These are phyloP conservation scores for Amblyornis subalaris DNA, from an alignment of 2,113 vertebrate species.

Conservation along the genomic window DNA sequence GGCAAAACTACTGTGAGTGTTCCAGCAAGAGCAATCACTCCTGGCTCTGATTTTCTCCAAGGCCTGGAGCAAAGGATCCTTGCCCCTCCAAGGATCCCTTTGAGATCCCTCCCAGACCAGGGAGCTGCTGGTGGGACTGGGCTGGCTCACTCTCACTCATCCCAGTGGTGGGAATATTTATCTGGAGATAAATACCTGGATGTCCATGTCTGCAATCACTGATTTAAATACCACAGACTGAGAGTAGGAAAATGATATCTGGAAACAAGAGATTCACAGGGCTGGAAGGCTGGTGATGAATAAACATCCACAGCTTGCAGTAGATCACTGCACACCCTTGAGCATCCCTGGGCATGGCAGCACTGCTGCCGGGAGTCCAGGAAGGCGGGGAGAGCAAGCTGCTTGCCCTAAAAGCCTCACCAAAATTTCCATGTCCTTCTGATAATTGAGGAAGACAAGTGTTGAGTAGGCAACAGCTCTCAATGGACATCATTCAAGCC, in stretches of 20 bases:
- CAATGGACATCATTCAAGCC: not conserved
- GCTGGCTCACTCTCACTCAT: not conserved
- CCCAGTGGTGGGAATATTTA: not conserved
- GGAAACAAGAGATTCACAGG: not conserved
- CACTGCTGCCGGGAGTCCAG: not conserved
- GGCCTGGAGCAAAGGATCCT: too few species aligned
- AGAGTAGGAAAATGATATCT: not conserved
- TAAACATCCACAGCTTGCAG: not conserved
- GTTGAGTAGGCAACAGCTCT: not conserved
- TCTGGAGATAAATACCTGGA: not conserved
- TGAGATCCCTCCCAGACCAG: accelerated
- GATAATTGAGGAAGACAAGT: not conserved
- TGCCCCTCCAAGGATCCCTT: too few species aligned
- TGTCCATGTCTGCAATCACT: not conserved
- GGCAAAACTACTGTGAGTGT: not conserved
- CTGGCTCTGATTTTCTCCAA: not conserved
- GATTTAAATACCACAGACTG: not conserved
- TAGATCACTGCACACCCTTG: not conserved
- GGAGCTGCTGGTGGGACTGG: not conserved
- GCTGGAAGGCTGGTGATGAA: not conserved
- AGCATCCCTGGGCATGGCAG: not conserved
- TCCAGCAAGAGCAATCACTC: not conserved
- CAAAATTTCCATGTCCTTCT: not conserved
- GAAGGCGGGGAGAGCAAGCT: not conserved
- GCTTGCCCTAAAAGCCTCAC: not conserved